Evolutionary conservation across 2,113 vertebrate species (phyloP).

Genomic region (Aviceda subcristata): DNA sequence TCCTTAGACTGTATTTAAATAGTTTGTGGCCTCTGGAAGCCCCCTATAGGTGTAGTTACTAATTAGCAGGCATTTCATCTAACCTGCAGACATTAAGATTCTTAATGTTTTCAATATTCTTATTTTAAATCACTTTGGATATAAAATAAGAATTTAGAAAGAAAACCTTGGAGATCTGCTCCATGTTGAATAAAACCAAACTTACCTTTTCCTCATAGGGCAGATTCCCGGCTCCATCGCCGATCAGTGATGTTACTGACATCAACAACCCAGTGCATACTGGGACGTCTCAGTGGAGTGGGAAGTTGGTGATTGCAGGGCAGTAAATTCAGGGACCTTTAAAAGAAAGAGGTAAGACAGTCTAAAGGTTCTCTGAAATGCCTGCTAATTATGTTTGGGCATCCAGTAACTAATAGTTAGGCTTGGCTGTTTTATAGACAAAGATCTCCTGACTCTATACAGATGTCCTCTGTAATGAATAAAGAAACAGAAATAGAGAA

Average conservation of each 20-base stretch:
- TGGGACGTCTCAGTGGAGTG: constrained; percentile 81
- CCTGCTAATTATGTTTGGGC: constrained; percentile 77
- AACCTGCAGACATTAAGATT: constrained; percentile 70
- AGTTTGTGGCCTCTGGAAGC: constrained; percentile 68
- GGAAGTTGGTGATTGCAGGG: constrained; percentile 82
- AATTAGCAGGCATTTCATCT: constrained; percentile 82
- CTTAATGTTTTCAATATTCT: constrained; percentile 79
- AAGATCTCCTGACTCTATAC: background rate
- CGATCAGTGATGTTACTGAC: constrained; percentile 79
- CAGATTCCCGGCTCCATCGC: constrained; percentile 79
- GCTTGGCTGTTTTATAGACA: background rate
- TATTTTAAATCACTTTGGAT: constrained; percentile 75
- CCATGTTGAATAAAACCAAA: constrained; percentile 80
- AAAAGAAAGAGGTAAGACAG: constrained; percentile 84
- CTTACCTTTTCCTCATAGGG: constrained; percentile 86
- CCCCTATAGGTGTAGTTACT: constrained; percentile 46
- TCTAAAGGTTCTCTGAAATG: constrained; percentile 83
- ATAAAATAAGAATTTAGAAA: constrained; percentile 75
- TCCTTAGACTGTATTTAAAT: background rate
- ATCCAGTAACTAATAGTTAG: constrained; percentile 66
- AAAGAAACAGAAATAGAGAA: background rate
- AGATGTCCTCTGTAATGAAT: background rate
- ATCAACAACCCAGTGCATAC: constrained; percentile 78
- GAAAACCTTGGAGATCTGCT: constrained; percentile 82
- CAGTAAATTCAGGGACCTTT: constrained; percentile 82